phyloP scores from a whole-genome alignment of 2,888 invertebrate species.

The Prosopocoilus inquinatus region DNA sequence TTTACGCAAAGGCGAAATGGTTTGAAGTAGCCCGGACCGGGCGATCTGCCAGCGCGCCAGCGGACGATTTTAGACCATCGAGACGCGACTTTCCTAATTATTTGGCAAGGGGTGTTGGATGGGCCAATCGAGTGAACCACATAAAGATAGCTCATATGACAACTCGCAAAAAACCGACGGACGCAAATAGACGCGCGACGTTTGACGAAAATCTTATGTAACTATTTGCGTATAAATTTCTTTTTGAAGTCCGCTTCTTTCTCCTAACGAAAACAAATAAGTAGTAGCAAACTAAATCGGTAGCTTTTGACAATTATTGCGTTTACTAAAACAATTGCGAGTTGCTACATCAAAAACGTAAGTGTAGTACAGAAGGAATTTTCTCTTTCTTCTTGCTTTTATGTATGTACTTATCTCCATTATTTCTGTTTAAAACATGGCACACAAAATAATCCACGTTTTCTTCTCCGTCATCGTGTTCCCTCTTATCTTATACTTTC shows the following conservation, averaged over 20 bases:
- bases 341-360: too few species aligned
- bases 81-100: slow-evolving; percentile 68
- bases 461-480: neutral
- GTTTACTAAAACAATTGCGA: too few species aligned
- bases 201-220: slow-evolving; percentile 21
- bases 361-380: too few species aligned
- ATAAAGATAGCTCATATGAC: slow-evolving; percentile 33
- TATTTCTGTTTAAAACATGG: slow-evolving; percentile 2
- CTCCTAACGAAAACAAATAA: neutral
- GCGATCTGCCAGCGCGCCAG: slow-evolving; percentile 34
- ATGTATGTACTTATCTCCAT: too few species aligned
- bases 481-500: neutral
- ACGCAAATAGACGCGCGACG: slow-evolving; percentile 24
- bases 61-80: slow-evolving; percentile 36
- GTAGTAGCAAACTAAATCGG: too few species aligned
- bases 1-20: slow-evolving; percentile 3
- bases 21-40: slow-evolving; percentile 30
- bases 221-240: slow-evolving; percentile 16
- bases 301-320: too few species aligned
- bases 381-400: neutral
- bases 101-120: slow-evolving; percentile 68
- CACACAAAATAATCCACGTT: neutral
- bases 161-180: slow-evolving; percentile 31
- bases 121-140: slow-evolving; percentile 33
- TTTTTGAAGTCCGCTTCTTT: neutral